Percentiles rank a stretch among this genome's conserved stretches.
These are phyloP conservation scores for Thelaira solivaga DNA, from an alignment of 2,888 invertebrate genomes.

Conservation along the genomic window DNA sequence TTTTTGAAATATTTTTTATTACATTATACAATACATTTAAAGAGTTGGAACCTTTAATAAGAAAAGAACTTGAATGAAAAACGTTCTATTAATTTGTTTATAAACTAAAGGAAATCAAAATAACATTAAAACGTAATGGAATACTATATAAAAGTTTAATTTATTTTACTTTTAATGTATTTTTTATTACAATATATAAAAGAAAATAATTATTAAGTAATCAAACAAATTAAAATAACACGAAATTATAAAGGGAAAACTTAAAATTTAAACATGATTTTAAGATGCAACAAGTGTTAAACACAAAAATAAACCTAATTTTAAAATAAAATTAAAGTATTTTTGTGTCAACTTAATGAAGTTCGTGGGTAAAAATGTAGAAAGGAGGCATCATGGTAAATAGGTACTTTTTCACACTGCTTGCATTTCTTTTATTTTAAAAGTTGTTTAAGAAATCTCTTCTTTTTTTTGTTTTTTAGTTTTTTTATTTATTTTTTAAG, in stretches of 20 bases:
- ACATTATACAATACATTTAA: slow-evolving; percentile 60
- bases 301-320: slow-evolving; percentile 10
- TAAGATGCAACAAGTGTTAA: slow-evolving; percentile 22
- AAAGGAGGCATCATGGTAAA: slow-evolving; percentile 44
- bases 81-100: slow-evolving; percentile 48
- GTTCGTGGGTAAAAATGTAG: slow-evolving; percentile 5
- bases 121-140: slow-evolving; percentile 55
- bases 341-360: background rate
- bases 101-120: slow-evolving; percentile 49
- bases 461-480: background rate
- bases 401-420: slow-evolving; percentile 41
- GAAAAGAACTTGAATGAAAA: slow-evolving; percentile 44
- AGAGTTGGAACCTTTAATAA: slow-evolving; percentile 56
- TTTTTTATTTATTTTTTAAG: slow-evolving; percentile 1
- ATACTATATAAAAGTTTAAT: slow-evolving; percentile 40
- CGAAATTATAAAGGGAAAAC: background rate
- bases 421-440: background rate
- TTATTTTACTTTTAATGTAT: slow-evolving; percentile 22
- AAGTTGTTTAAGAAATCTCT: slow-evolving; percentile 6
- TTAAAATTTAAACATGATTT: slow-evolving; percentile 2
- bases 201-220: background rate
- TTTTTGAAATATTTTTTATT: slow-evolving; percentile 47
- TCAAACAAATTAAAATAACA: no score
- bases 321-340: background rate
- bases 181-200: background rate